Conservation (phyloP, 2,888 invertebrate species). For the Acanthopleura granulata region DNA sequence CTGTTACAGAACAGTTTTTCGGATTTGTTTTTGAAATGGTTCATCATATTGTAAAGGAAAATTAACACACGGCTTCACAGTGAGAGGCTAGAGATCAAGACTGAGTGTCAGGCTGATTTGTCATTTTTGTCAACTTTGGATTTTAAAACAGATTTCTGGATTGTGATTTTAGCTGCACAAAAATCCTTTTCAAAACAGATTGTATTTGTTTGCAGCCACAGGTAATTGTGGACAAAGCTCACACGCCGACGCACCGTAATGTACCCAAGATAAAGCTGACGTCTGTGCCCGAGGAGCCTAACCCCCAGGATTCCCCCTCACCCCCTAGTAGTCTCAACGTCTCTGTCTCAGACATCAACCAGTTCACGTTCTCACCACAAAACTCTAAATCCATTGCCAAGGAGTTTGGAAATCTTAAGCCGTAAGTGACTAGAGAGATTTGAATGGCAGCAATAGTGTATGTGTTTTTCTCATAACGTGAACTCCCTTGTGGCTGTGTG, state of each 20-base stretch:
- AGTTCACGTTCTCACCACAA: conserved; percentile 64
- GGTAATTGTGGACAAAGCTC: conserved; percentile 92
- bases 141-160: too few relatives aligned
- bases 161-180: too few relatives aligned
- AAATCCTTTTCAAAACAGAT: not conserved
- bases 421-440: conserved; percentile 59
- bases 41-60: too few relatives aligned
- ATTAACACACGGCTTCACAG: too few relatives aligned
- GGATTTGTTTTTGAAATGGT: too few relatives aligned
- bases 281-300: conserved; percentile 59
- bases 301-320: conserved; percentile 69
- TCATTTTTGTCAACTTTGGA: too few relatives aligned
- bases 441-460: too few relatives aligned
- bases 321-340: conserved; percentile 27
- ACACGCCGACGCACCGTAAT: conserved; percentile 74
- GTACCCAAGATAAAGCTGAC: conserved; percentile 76
- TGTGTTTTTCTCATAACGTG: too few relatives aligned
- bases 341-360: conserved; percentile 42
- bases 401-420: conserved; percentile 67
- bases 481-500: too few relatives aligned
- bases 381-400: conserved; percentile 30
- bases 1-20: too few relatives aligned
- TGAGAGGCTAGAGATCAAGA: too few relatives aligned
- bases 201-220: conserved; percentile 79
- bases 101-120: too few relatives aligned